Conservation (phyloP, 2,113 vertebrate genomes). For the Cebidichthys violaceus region DNA sequence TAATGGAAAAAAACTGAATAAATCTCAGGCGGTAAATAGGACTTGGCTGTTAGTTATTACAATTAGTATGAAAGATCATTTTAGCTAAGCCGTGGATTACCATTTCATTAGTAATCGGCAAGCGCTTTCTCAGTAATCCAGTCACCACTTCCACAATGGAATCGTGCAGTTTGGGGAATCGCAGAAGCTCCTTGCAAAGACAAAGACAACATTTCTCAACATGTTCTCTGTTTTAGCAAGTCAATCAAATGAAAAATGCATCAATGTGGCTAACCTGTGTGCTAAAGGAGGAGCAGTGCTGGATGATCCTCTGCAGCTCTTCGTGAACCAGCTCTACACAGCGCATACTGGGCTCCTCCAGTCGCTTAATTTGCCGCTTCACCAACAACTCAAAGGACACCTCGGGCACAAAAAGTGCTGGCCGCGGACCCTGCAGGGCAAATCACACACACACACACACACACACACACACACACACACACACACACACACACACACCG, state of each 20-base stretch:
- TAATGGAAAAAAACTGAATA: slow-evolving; percentile 36
- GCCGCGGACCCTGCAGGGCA: slow-evolving; percentile 82
- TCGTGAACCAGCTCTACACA: slow-evolving; percentile 88
- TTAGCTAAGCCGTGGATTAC: slow-evolving; percentile 66
- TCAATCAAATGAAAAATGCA: not conserved
- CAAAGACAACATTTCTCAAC: slow-evolving; percentile 18
- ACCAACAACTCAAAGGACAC: slow-evolving; percentile 87
- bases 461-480: slow-evolving; percentile 13
- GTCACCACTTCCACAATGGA: slow-evolving; percentile 89
- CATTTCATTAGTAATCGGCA: slow-evolving; percentile 89
- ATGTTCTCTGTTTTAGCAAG: not conserved
- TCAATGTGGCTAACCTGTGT: slow-evolving; percentile 78
- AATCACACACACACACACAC: slow-evolving; percentile 35
- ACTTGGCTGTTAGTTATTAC: not conserved
- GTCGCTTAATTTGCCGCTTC: slow-evolving; percentile 87
- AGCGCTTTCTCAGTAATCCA: slow-evolving; percentile 84
- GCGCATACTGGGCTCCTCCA: slow-evolving; percentile 87
- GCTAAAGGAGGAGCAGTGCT: slow-evolving; percentile 86
- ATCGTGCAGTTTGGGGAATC: slow-evolving; percentile 88
- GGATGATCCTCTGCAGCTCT: slow-evolving; percentile 87
- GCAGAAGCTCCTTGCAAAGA: slow-evolving; percentile 83
- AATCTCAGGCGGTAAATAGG: not conserved
- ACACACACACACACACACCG: slow-evolving; percentile 11
- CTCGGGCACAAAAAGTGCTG: slow-evolving; percentile 87
- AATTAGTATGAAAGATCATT: slow-evolving; percentile 37